Conservation (phyloP, 2,113 vertebrate genomes). For the Pseudopipra pipra region DNA sequence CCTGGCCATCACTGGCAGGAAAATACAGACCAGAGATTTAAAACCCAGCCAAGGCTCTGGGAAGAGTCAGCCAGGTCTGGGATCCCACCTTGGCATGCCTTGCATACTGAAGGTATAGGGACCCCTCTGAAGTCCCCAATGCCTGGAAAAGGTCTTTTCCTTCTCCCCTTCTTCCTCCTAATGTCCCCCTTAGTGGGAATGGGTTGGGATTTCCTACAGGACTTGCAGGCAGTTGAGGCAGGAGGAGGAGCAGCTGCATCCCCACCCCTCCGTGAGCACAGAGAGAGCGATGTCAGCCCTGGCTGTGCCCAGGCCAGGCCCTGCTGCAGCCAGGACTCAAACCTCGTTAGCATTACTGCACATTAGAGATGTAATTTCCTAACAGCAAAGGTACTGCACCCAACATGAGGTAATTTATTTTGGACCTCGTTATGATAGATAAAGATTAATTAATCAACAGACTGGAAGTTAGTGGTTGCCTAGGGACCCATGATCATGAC, state of each 20-base stretch:
- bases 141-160: not conserved
- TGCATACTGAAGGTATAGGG: accelerated
- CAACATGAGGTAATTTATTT: conserved; percentile 20
- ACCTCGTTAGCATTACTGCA: not conserved
- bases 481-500: conserved; percentile 39
- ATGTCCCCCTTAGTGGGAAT: accelerated
- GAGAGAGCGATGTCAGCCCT: not conserved
- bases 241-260: not conserved
- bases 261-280: accelerated
- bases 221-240: not conserved
- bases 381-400: conserved; percentile 29
- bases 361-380: conserved; percentile 4
- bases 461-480: conserved; percentile 46
- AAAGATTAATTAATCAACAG: conserved; percentile 41
- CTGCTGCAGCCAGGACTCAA: not conserved
- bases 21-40: not conserved
- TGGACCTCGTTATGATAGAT: conserved; percentile 23
- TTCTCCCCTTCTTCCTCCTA: not conserved
- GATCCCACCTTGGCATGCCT: not conserved
- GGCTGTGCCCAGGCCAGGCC: accelerated
- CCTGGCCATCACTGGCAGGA: not conserved
- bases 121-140: not conserved
- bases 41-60: not conserved
- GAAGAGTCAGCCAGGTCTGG: not conserved
- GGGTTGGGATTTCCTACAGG: not conserved